Evolutionary conservation across 1,140 invertebrate species (phyloP).

Genomic region (Trachymyrmex septentrionalis): DNA sequence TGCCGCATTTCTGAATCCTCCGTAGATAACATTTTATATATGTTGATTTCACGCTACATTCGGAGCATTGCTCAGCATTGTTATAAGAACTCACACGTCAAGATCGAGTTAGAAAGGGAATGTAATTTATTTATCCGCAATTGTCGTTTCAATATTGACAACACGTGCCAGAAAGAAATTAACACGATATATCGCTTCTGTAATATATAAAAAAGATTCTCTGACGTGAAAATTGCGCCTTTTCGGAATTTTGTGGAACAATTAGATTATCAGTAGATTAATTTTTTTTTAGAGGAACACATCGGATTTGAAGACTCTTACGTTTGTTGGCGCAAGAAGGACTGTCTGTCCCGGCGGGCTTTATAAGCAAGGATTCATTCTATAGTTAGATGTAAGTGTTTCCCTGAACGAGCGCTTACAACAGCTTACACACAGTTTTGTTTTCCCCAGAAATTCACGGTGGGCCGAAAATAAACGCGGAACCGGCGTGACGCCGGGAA

Average conservation of each 20-base stretch:
- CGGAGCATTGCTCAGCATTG: not conserved
- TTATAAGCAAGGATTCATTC: conserved; percentile 27
- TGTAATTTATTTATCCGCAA: not conserved
- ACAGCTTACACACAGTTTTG: conserved; percentile 19
- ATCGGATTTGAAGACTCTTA: not conserved
- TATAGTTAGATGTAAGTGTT: conserved; percentile 49
- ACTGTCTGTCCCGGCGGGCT: not conserved
- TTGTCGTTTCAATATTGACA: not conserved
- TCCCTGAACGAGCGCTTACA: conserved; percentile 5
- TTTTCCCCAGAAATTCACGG: conserved; percentile 22
- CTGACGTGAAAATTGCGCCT: not conserved
- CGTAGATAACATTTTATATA: not conserved
- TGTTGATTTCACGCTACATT: too few species aligned
- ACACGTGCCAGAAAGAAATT: not conserved
- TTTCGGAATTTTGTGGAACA: not conserved
- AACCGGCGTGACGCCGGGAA: not conserved
- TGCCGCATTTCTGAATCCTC: not conserved
- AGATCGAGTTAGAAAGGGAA: not conserved
- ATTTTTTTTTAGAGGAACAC: not conserved
- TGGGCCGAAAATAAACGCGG: conserved; percentile 42
- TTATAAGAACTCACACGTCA: not conserved
- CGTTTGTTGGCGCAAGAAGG: not conserved
- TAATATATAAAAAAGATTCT: not conserved
- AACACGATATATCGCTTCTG: not conserved
- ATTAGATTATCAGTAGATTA: not conserved